These are phyloP conservation scores for Pterostichus niger DNA, from an alignment of 2,888 invertebrate genomes.

Conservation along the genomic window DNA sequence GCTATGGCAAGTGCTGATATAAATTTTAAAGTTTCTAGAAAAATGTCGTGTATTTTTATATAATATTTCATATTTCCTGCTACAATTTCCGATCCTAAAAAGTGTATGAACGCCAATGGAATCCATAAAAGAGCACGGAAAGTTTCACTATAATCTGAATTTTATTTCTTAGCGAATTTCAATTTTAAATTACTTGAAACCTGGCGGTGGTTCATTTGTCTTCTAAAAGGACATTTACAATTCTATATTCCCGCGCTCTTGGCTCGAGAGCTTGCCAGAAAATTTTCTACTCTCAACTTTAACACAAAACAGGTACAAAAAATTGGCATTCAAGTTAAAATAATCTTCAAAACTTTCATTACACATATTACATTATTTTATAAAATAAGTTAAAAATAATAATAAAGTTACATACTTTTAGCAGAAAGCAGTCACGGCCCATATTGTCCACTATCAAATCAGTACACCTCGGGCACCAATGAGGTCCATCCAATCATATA, in stretches of 20 bases:
- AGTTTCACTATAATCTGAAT: conserved; percentile 53
- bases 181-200: conserved; percentile 64
- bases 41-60: too few relatives aligned
- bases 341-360: too few relatives aligned
- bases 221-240: conserved; percentile 55
- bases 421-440: too few relatives aligned
- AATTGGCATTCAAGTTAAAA: conserved; percentile 1
- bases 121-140: conserved; percentile 39
- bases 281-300: conserved; percentile 27
- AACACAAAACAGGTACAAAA: conserved; percentile 16
- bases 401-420: too few relatives aligned
- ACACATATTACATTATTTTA: too few relatives aligned
- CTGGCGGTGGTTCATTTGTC: conserved; percentile 61
- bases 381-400: too few relatives aligned
- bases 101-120: conserved; percentile 6
- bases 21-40: too few relatives aligned
- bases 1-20: too few relatives aligned
- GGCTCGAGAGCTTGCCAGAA: not conserved
- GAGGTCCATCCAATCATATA: too few relatives aligned
- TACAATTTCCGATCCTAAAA: not conserved
- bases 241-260: conserved; percentile 13
- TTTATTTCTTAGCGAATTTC: conserved; percentile 61
- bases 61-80: too few relatives aligned
- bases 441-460: too few relatives aligned
- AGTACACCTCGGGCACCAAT: too few relatives aligned